Evolutionary conservation across 2,113 vertebrate species (phyloP).

Genomic region (Microtus montanus): DNA sequence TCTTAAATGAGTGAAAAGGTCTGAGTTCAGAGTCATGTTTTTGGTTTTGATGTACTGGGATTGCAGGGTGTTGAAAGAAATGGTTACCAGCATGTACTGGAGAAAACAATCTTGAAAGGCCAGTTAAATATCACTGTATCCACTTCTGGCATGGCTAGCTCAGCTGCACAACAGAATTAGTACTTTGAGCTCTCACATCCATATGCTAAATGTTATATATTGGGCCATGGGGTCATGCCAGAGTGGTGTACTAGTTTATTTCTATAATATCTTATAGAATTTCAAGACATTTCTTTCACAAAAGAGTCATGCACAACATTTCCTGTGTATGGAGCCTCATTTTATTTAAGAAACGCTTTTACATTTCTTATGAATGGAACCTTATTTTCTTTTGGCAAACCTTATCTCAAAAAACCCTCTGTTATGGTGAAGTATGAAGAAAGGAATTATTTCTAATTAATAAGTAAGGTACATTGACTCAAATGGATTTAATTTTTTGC

Average conservation of each 20-base stretch:
- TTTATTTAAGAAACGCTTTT: background rate
- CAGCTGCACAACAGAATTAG: background rate
- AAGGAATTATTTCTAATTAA: too few species aligned
- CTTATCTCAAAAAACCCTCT: background rate
- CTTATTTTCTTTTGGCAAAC: too few species aligned
- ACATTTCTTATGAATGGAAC: too few species aligned
- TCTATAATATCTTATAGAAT: background rate
- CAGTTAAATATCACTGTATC: accelerated
- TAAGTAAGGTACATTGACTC: too few species aligned
- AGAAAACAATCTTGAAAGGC: accelerated
- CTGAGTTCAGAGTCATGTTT: background rate
- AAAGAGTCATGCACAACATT: background rate
- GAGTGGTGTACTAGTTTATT: background rate
- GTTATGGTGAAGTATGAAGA: background rate
- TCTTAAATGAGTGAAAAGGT: background rate
- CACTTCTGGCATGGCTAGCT: background rate
- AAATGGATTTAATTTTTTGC: background rate
- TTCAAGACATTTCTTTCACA: background rate
- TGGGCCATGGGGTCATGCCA: too few species aligned
- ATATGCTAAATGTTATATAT: background rate
- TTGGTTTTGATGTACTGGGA: background rate
- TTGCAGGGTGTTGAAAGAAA: background rate
- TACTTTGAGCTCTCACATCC: background rate
- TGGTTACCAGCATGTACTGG: background rate
- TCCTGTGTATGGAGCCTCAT: background rate